Percentiles rank a stretch among this genome's conserved stretches.
Evolutionary conservation across 2,113 vertebrate species (phyloP).

Genomic region (Paratilapia polleni): DNA sequence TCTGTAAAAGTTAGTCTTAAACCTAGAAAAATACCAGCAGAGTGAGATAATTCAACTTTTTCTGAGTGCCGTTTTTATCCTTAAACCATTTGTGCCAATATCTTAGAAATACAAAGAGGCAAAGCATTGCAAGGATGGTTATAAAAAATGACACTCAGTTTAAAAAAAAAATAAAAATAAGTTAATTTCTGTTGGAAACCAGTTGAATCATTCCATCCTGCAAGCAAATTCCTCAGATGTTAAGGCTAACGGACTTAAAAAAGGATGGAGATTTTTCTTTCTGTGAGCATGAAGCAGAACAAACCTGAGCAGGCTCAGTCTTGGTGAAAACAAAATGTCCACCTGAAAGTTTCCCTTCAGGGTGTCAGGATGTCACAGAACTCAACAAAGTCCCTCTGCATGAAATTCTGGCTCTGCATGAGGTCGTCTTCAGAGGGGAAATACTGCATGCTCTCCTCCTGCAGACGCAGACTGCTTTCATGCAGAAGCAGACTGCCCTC

Average conservation of each 20-base stretch:
- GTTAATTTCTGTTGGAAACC: slow-evolving; percentile 2
- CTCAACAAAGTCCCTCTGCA: slow-evolving; percentile 88
- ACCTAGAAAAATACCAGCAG: background rate
- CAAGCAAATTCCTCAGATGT: background rate
- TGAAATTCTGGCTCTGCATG: slow-evolving; percentile 87
- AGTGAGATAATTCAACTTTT: slow-evolving; percentile 15
- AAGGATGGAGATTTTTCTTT: background rate
- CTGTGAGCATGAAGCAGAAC: slow-evolving; percentile 40
- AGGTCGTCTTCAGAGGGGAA: slow-evolving; percentile 89
- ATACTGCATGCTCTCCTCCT: slow-evolving; percentile 88
- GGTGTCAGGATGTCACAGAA: slow-evolving; percentile 83
- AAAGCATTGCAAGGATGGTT: background rate
- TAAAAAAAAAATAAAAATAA: background rate
- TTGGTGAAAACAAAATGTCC: slow-evolving; percentile 39
- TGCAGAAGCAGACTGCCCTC: slow-evolving; percentile 19
- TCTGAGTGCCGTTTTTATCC: background rate
- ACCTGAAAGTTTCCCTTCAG: slow-evolving; percentile 52
- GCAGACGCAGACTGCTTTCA: slow-evolving; percentile 33
- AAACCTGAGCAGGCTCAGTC: slow-evolving; percentile 44
- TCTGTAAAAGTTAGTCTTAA: background rate
- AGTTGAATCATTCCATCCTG: slow-evolving; percentile 4
- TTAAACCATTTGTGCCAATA: background rate
- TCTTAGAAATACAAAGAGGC: slow-evolving; percentile 1
- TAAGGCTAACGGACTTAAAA: slow-evolving; percentile 41
- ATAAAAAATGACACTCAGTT: background rate